Base-by-base conservation (phyloP, 1,140 invertebrate genomes). In the Amphibalanus amphitrite region DNA sequence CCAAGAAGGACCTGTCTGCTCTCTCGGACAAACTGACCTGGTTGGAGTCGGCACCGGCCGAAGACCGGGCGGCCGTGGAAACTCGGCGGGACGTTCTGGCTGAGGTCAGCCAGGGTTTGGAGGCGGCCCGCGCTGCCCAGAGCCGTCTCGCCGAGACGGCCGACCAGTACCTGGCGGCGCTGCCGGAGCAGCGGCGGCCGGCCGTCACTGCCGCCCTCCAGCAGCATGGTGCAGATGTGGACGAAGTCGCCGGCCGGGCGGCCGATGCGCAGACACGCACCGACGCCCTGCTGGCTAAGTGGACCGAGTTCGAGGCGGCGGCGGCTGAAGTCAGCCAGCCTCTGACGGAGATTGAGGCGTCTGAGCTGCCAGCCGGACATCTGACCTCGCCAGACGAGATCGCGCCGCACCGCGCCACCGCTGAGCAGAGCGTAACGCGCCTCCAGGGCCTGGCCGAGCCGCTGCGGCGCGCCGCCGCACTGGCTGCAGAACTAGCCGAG, bases 1-100 rank as follows among this genome's bases (percentile, higher is more conserved):
- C 47, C 6, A 59, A 59, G 47, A 59, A 59, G 23, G 1, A 59
- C 20, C 47, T 20, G 10, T 20, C 20, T 1, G 47, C 47, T 6
- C 47, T 59, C 13, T 17, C 47, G 74, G 94, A 97, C 77, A 97
- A 97, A 80, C 86, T 94, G 0, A 82, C 85, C n/a, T 97, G 93
- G 92, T 97, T 93, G 80, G 85, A 88, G 74, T 90, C 90, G 0
- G 93, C 96, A 79, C 85, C 88, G 10, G 87, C 86, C 33, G 92
- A 89, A 77, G 93, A 97, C 78, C 87, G 88, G 78, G 95, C 93
- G 77, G 95, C 92, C 79, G 82, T 96, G n/a, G 91, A 96, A 82
- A 88, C 92, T 0, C 97, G 97, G 82, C 84, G 90, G 77, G 85
- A 88, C 3, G 89, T 92, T 13, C 77, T 95, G n/a, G 79, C 83